Conservation (phyloP, 1,140 invertebrate species). For the Drosophila kikkawai region DNA sequence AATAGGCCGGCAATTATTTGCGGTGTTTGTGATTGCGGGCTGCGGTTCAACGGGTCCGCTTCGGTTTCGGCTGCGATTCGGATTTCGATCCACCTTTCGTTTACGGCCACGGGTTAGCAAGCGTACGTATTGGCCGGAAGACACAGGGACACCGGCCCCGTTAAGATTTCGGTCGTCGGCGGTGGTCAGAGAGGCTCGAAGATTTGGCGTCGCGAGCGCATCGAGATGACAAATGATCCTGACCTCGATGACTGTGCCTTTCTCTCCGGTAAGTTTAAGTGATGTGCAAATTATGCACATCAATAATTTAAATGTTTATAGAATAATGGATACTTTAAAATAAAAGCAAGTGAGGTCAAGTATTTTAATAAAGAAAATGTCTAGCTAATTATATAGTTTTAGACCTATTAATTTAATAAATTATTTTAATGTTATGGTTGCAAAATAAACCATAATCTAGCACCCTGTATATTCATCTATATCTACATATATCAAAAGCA, state of each 20-base stretch:
- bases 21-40: constrained; percentile 28
- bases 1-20: constrained; percentile 51
- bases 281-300: not conserved
- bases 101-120: constrained; percentile 65
- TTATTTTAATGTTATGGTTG: no score
- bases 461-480: not conserved
- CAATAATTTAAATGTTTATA: no score
- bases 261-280: constrained; percentile 89
- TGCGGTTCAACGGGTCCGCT: constrained; percentile 25
- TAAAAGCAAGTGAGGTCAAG: not conserved
- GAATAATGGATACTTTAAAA: no score
- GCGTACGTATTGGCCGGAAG: constrained; percentile 85
- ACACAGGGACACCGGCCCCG: constrained; percentile 84
- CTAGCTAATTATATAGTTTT: no score
- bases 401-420: no score
- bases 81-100: constrained; percentile 39
- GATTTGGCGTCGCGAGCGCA: constrained; percentile 85
- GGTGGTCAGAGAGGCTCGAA: constrained; percentile 84
- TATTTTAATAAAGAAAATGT: no score
- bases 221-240: constrained; percentile 89
- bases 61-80: constrained; percentile 15
- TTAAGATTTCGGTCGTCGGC: constrained; percentile 85
- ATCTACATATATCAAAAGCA: not conserved
- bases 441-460: not conserved
- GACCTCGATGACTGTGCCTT: constrained; percentile 97